These are phyloP conservation scores for Campylomormyrus numenius DNA, from an alignment of 2,113 vertebrate species.

Conservation along the genomic window DNA sequence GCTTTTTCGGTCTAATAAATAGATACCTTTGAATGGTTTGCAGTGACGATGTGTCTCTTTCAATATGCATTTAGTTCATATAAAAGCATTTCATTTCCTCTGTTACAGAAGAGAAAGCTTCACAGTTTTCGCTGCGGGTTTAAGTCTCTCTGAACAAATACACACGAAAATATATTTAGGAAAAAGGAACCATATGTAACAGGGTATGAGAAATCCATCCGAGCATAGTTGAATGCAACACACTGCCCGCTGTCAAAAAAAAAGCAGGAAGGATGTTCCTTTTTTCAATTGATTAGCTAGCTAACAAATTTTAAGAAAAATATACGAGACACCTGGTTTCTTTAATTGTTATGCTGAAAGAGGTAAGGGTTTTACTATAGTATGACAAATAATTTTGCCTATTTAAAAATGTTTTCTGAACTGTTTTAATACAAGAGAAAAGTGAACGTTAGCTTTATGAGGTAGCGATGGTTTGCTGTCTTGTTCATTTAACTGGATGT, in stretches of 20 bases:
- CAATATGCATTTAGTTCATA: neutral
- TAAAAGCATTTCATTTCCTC: neutral
- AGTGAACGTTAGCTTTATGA: neutral
- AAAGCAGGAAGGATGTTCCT: conserved; percentile 59
- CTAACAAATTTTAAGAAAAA: conserved; percentile 11
- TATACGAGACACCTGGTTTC: conserved; percentile 9
- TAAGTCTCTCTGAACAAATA: neutral
- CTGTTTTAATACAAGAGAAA: neutral
- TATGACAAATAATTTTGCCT: neutral
- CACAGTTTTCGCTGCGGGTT: neutral
- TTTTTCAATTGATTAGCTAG: conserved; percentile 27
- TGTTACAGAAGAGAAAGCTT: neutral
- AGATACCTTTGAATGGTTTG: neutral
- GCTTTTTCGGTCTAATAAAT: neutral
- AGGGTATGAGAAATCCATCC: conserved; percentile 11
- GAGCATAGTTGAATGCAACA: conserved; percentile 36
- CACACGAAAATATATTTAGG: neutral
- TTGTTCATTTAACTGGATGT: neutral
- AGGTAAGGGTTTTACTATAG: conserved; percentile 39
- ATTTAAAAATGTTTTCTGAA: neutral
- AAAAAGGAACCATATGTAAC: conserved; percentile 28
- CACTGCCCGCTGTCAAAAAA: conserved; percentile 48
- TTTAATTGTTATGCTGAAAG: conserved; percentile 24
- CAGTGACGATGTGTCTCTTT: neutral
- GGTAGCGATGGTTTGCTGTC: neutral